Conservation (phyloP, 2,797 vertebrate species). For the Pachyuromys duprasi region DNA sequence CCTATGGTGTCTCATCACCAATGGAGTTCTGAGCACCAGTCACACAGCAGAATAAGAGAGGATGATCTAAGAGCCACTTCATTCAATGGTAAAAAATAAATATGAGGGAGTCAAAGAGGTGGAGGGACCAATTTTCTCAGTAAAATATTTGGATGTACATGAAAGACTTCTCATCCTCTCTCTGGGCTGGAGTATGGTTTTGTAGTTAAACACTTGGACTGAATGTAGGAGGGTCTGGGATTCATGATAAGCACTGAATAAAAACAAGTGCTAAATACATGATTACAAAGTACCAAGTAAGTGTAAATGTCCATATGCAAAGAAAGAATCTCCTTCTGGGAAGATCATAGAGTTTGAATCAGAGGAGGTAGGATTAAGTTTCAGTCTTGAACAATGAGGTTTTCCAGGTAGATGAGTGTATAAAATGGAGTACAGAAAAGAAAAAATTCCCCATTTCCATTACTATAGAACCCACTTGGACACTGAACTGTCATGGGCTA, state of each 20-base stretch:
- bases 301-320: background rate
- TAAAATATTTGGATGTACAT: background rate
- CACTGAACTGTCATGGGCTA: too few relatives aligned
- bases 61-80: too few relatives aligned
- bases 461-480: too few relatives aligned
- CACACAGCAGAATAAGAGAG: background rate
- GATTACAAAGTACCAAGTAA: background rate
- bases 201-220: background rate
- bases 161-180: background rate
- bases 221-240: background rate
- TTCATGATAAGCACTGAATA: background rate
- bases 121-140: background rate
- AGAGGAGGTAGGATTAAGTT: background rate
- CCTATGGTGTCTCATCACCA: background rate
- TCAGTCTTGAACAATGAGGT: background rate
- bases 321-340: background rate
- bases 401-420: background rate
- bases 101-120: background rate
- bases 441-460: too few relatives aligned
- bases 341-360: background rate
- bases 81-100: background rate
- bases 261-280: background rate
- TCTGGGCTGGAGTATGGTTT: too few relatives aligned
- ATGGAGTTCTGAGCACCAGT: background rate
- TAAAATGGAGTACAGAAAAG: background rate